phyloP scores from a whole-genome alignment of 30 jellyfish, hydroid and myxozoan genomes.

The Euphysa ruthae region DNA sequence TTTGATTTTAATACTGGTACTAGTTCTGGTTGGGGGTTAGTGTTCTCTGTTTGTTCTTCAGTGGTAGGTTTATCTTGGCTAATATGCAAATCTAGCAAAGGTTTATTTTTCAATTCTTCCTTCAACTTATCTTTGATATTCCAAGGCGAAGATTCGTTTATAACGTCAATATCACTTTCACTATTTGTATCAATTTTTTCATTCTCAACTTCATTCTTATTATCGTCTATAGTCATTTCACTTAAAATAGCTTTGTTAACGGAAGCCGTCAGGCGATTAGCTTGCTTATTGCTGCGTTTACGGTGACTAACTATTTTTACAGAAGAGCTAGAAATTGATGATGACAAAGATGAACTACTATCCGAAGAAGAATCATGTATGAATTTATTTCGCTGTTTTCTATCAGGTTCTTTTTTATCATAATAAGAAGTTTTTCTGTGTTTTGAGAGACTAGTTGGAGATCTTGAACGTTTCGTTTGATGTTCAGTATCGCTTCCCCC shows the following conservation, averaged over 20 bases:
- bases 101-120: background rate
- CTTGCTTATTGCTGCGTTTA: too few species aligned
- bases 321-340: too few species aligned
- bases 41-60: background rate
- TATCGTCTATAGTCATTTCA: conserved; percentile 16
- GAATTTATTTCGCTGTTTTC: too few species aligned
- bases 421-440: too few species aligned
- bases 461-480: too few species aligned
- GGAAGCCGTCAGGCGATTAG: background rate
- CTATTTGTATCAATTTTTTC: background rate
- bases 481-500: too few species aligned
- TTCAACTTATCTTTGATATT: conserved; percentile 12
- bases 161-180: conserved; percentile 25
- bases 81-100: too few species aligned
- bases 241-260: conserved; percentile 8
- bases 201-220: background rate
- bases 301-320: too few species aligned
- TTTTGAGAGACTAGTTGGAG: too few species aligned
- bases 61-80: background rate
- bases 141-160: conserved; percentile 5
- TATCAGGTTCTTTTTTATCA: too few species aligned
- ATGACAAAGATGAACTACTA: too few species aligned
- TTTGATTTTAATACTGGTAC: background rate
- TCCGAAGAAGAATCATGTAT: too few species aligned
- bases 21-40: background rate